Conservation (phyloP, 2,113 vertebrate genomes). For the Plecotus auritus region DNA sequence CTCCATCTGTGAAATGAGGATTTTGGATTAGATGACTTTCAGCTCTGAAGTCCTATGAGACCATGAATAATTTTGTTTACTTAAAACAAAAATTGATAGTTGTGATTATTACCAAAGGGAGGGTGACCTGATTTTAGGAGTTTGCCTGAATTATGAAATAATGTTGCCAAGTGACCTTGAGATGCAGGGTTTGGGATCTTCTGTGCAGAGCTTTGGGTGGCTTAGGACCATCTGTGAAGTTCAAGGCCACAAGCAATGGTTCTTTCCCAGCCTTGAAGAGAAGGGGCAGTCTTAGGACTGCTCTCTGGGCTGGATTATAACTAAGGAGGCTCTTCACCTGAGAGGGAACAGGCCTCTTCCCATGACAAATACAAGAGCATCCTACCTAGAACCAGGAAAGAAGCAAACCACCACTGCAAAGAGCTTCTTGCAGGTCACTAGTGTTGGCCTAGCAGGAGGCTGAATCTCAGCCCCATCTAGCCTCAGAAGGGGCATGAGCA, state of each 20-base stretch:
- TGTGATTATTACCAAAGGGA: background rate
- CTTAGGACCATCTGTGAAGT: background rate
- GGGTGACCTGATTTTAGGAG: background rate
- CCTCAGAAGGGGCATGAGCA: slow-evolving; percentile 23
- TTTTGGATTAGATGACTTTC: background rate
- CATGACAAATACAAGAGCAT: background rate
- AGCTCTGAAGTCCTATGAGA: background rate
- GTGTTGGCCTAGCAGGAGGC: background rate
- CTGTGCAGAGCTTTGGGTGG: background rate
- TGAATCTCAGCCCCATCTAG: background rate
- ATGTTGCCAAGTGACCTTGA: background rate
- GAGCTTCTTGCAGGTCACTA: background rate
- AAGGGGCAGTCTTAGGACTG: background rate
- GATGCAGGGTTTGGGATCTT: background rate
- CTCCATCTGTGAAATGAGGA: background rate
- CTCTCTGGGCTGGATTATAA: background rate
- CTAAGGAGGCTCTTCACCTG: background rate
- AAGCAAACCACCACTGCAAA: background rate
- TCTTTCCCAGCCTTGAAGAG: background rate
- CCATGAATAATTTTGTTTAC: background rate
- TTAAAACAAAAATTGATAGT: background rate
- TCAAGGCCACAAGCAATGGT: slow-evolving; percentile 2
- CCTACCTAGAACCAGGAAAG: background rate
- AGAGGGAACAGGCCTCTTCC: background rate
- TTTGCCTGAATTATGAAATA: background rate